Percentiles rank a stretch among this genome's conserved stretches.
phyloP scores from a whole-genome alignment of 2,888 invertebrate species.

The Pachycephus smyrnensis region DNA sequence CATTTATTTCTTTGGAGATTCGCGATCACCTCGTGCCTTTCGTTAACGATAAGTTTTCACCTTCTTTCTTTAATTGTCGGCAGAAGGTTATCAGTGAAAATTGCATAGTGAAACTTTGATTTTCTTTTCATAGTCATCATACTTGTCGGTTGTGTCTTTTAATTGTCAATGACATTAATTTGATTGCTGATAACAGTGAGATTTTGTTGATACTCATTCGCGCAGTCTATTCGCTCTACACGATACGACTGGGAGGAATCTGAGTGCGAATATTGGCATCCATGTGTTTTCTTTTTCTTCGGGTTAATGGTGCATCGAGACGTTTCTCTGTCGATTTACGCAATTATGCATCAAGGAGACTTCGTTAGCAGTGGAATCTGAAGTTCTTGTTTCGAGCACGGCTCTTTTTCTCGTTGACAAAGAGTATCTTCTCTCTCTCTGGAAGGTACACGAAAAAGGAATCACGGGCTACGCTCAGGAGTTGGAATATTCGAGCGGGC shows the following conservation, averaged over 20 bases:
- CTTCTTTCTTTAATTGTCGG: not conserved
- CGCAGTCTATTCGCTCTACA: not conserved
- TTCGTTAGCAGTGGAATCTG: not conserved
- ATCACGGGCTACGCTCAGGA: not conserved
- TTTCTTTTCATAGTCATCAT: not conserved
- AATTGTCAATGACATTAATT: not conserved
- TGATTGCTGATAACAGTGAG: not conserved
- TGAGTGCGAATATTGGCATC: not conserved
- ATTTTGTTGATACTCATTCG: not conserved
- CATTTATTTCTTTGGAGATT: not conserved
- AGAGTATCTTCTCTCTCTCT: too few relatives aligned
- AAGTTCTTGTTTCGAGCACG: not conserved
- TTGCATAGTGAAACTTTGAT: not conserved
- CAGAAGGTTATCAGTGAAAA: not conserved
- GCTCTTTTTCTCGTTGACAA: not conserved
- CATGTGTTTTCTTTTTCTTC: not conserved
- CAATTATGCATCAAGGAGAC: not conserved
- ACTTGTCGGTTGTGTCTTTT: not conserved
- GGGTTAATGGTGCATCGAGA: not conserved
- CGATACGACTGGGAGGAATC: not conserved
- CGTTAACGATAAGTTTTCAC: not conserved
- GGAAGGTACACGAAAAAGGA: not conserved
- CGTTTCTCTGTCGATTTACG: not conserved
- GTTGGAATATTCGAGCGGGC: not conserved
- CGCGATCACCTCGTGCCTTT: not conserved